Conservation (phyloP, 2,888 invertebrate genomes). For the Dioctria rufipes region DNA sequence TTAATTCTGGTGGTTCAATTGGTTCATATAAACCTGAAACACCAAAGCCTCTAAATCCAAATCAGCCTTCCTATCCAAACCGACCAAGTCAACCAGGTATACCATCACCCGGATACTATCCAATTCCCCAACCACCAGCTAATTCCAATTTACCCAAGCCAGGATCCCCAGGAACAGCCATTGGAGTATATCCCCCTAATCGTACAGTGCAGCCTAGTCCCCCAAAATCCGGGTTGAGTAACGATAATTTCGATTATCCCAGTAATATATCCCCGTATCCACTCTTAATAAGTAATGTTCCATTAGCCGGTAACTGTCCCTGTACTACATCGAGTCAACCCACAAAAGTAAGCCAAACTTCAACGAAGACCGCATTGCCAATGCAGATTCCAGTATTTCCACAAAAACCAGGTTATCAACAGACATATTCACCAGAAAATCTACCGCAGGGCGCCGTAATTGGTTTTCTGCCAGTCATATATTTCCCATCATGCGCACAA, state of each 20-base stretch:
- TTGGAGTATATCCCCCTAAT: slow-evolving; percentile 73
- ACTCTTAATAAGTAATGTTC: slow-evolving; percentile 75
- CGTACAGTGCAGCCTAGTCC: slow-evolving; percentile 62
- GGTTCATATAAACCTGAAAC: slow-evolving; percentile 44
- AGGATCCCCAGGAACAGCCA: slow-evolving; percentile 64
- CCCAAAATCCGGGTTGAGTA: slow-evolving; percentile 64
- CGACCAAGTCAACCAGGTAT: slow-evolving; percentile 60
- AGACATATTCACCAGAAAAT: slow-evolving; percentile 67
- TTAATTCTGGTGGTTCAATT: slow-evolving; percentile 40
- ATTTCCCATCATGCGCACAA: slow-evolving; percentile 78
- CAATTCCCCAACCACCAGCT: slow-evolving; percentile 62
- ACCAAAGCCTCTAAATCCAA: slow-evolving; percentile 60
- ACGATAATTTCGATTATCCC: slow-evolving; percentile 58
- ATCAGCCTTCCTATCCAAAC: slow-evolving; percentile 57
- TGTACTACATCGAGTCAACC: slow-evolving; percentile 76
- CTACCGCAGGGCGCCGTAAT: slow-evolving; percentile 76
- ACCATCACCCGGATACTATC: slow-evolving; percentile 60
- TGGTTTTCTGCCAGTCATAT: slow-evolving; percentile 81
- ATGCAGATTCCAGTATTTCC: slow-evolving; percentile 68
- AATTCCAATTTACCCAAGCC: slow-evolving; percentile 64
- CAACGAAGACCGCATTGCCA: slow-evolving; percentile 67
- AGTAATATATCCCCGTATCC: slow-evolving; percentile 72
- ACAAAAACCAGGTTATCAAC: slow-evolving; percentile 65
- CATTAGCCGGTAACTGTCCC: slow-evolving; percentile 77
- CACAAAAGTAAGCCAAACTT: slow-evolving; percentile 66